Percentiles rank a stretch among this genome's conserved stretches.
These are phyloP conservation scores for Caenorhabditis sulstoni DNA, from an alignment of 2,888 invertebrate species.

Conservation along the genomic window DNA sequence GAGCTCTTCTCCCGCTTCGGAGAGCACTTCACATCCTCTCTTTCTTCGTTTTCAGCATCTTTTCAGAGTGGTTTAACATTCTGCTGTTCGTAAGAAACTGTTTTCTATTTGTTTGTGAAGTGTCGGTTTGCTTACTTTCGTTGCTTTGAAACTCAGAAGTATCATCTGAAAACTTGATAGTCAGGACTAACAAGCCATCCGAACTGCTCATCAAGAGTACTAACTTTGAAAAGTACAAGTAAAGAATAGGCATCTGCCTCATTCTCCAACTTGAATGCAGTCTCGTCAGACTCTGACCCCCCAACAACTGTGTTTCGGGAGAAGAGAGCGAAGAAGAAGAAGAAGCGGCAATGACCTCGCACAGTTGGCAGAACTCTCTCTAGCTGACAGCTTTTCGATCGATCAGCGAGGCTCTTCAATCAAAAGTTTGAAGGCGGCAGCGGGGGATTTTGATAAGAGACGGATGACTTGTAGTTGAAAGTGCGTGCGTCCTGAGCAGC, in stretches of 20 bases:
- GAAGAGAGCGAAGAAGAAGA: constrained; percentile 1
- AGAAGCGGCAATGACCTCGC: constrained; percentile 47
- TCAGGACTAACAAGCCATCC: no score
- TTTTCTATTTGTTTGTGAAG: no score
- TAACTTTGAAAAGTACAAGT: constrained; percentile 8
- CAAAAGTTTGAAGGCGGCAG: constrained; percentile 36
- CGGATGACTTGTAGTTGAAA: constrained; percentile 39
- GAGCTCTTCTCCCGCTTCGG: constrained; percentile 17
- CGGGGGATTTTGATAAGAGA: constrained; percentile 42
- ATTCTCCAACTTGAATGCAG: not conserved
- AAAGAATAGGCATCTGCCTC: not conserved
- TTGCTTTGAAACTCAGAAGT: no score
- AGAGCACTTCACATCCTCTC: constrained; percentile 14
- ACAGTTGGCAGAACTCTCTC: constrained; percentile 45
- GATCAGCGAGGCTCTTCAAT: constrained; percentile 46
- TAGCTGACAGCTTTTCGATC: constrained; percentile 46
- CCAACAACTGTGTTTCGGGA: constrained; percentile 35
- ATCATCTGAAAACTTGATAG: no score
- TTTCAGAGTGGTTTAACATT: not conserved
- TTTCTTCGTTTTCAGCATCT: not conserved
- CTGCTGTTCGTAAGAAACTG: not conserved
- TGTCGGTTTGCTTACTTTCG: no score
- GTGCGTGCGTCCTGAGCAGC: constrained; percentile 29
- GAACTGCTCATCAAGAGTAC: no score
- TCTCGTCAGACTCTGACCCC: constrained; percentile 28